These are phyloP conservation scores for Malachius bipustulatus DNA, from an alignment of 2,888 invertebrate genomes.

Conservation along the genomic window DNA sequence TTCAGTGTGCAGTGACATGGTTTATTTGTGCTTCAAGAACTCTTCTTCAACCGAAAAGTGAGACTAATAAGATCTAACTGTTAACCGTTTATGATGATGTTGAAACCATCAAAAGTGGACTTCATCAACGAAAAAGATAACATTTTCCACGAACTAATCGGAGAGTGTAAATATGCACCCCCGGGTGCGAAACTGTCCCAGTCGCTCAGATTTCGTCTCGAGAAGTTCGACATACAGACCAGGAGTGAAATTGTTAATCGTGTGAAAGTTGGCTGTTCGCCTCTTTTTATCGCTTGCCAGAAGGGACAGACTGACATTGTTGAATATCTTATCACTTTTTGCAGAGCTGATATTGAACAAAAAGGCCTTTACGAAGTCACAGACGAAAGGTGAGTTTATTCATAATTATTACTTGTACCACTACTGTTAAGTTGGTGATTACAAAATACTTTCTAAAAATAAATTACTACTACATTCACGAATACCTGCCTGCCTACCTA, in stretches of 20 bases:
- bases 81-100: too few species aligned
- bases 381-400: conserved; percentile 49
- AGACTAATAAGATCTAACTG: too few species aligned
- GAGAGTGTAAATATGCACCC: conserved; percentile 53
- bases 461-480: too few species aligned
- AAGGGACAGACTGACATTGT: conserved; percentile 74
- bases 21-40: too few species aligned
- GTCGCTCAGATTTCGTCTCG: conserved; percentile 41
- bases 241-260: conserved; percentile 58
- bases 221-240: conserved; percentile 45
- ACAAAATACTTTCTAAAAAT: too few species aligned
- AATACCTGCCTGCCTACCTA: too few species aligned
- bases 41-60: too few species aligned
- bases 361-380: conserved; percentile 73
- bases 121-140: conserved; percentile 36
- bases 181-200: conserved; percentile 56
- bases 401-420: conserved; percentile 2
- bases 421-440: too few species aligned
- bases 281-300: conserved; percentile 67
- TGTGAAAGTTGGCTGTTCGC: conserved; percentile 64
- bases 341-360: conserved; percentile 77
- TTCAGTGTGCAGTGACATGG: too few species aligned
- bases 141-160: conserved; percentile 49
- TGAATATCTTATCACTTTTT: conserved; percentile 71
- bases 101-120: conserved; percentile 30